These are phyloP conservation scores for Zelleria hepariella DNA, from an alignment of 2,888 invertebrate genomes.

Conservation along the genomic window DNA sequence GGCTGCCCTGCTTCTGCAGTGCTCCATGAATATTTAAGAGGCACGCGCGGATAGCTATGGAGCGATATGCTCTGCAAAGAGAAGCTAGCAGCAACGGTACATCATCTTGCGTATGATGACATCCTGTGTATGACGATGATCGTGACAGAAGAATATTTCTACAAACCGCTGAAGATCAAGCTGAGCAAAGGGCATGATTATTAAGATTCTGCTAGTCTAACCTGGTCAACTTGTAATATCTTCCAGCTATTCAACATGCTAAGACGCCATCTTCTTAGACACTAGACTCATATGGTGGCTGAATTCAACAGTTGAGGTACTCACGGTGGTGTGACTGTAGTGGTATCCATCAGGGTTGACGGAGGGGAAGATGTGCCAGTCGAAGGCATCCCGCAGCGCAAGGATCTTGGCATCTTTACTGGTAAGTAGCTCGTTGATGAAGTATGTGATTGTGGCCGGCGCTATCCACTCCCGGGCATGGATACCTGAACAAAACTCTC, in stretches of 20 bases:
- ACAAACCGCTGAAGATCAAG: too few relatives aligned
- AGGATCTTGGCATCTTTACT: conserved; percentile 59
- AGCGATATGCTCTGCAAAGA: too few relatives aligned
- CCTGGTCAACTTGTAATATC: too few relatives aligned
- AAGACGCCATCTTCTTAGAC: neutral
- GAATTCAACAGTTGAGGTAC: conserved; percentile 7
- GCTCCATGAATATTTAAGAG: too few relatives aligned
- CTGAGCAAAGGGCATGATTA: too few relatives aligned
- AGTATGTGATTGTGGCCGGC: conserved; percentile 75
- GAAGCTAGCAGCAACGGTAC: too few relatives aligned
- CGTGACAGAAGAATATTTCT: too few relatives aligned
- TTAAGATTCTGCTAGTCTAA: too few relatives aligned
- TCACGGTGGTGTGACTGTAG: conserved; percentile 72
- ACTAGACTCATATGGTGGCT: neutral
- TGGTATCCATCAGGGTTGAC: conserved; percentile 87
- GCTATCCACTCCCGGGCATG: conserved; percentile 86
- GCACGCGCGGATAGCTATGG: too few relatives aligned
- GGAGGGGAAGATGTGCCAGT: conserved; percentile 82
- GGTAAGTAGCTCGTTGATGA: conserved; percentile 74
- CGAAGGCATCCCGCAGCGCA: conserved; percentile 66
- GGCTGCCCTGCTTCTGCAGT: too few relatives aligned
- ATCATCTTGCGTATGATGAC: too few relatives aligned
- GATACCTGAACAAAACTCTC: conserved; percentile 52
- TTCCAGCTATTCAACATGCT: neutral
- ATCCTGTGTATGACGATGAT: too few relatives aligned